Evolutionary conservation across 53 echinoderm and acorn worm species (phyloP), one percentile per base, ranked within the genome.

Genomic region (Astropecten irregularis): DNA sequence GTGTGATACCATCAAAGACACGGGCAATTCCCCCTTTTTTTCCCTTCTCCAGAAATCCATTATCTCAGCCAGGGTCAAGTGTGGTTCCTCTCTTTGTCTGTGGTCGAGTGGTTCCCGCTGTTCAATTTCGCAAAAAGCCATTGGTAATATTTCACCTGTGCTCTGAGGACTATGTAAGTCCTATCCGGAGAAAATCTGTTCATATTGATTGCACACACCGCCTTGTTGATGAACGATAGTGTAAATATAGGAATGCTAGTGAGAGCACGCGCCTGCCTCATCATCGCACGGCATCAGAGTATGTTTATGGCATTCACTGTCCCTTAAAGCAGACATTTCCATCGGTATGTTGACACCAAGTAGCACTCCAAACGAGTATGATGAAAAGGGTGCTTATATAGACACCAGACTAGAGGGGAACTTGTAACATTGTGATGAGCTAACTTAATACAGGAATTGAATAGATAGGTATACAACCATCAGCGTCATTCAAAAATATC

Each of bases 61-160:
- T 79, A 79, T 56, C 29, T 62, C 79, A 31, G 35, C 62, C 61
- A 42, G 62, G 79, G 62, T 61, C 79, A 61, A 79, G 79, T 47
- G 40, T 40, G 40, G 22, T 46, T 25, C 61, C 47, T 26, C 68
- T 61, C 47, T 40, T 76, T 76, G 76, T 76, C 21, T 14, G 79
- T 62, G 62, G 56, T 60, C 31, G 19, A 32, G 46, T 21, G 29
- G 18, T 19, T 1, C 29, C 60, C 61, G 29, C 47, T 31, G 30
- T 62, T 60, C 62, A 44, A 42, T 60, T 28, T 79, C 40, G 58
- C 44, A 42, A 60, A 61, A 59, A 76, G 26, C 42, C 32, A 48
- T 31, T 20, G 59, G 19, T 79, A 46, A 61, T 60, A 46, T 62
- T 42, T 46, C 62, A 60, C 62, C 79, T 62, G 62, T 60, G n/a